Base-by-base conservation (phyloP, 92 coral and sea anemone species). In the Phenganax marumi region DNA sequence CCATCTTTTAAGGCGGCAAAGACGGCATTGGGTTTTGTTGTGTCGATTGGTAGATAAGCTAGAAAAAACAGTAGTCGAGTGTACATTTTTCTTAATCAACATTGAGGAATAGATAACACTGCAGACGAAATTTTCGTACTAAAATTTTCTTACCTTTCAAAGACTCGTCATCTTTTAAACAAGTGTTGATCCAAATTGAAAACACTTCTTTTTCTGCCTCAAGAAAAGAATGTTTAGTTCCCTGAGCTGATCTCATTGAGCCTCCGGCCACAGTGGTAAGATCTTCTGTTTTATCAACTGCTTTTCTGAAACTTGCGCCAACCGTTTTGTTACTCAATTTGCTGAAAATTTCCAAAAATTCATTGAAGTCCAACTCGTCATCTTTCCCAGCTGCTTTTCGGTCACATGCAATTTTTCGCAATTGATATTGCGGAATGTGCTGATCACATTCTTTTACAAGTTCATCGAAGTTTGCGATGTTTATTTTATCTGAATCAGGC, bases 1-100 rank as follows among this genome's bases (percentile, higher is more conserved):
- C 98, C 98, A 57, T 95, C 98, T 55, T 92, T 89, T 12, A 95
- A 84, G 14, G 97, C 96, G n/a, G 86, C 91, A 89, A 95, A 95
- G 57, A 95, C 60, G 48, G 90, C 91, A 68, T 92, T 91, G 6
- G 84, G 80, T 7, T 91, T 87, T 13, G 87, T 91, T 25, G 88
- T 95, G 12, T 87, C 61, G 25, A 95, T 95, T 3, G 98, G 98
- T 0, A 95, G 81, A 78, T 91, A 87, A 21, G 26, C 81, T 77
- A 16, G 58, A 77, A 56, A 19, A 33, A 56, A 72, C 17, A 12
- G 0, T 0, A 24, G 24, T 51, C 18, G 14, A 74, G 51, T 25
- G n/a, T 51, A 52, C 50, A 39, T 72, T 72, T n/a, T 25, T 12
- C 17, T 1, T 6, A 25, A 25, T 46, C 61, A 12, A 1, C 7